phyloP scores from a whole-genome alignment of 2,113 vertebrate species.

The Furnarius figulus region DNA sequence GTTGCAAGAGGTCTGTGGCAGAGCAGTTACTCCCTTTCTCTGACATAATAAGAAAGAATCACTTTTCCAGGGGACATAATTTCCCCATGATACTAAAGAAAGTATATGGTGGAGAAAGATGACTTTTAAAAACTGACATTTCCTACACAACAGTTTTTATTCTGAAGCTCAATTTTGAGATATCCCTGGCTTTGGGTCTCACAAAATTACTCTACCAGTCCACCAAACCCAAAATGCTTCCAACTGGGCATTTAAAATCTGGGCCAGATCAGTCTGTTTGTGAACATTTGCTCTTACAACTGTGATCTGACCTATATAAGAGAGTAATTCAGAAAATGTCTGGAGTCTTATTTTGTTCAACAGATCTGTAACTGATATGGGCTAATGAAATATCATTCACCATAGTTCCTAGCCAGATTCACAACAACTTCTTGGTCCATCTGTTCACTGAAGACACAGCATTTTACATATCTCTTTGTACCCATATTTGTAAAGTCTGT shows the following conservation, averaged over 20 bases:
- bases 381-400: slow-evolving; percentile 68
- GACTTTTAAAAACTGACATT: neutral
- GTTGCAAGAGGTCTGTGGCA: neutral
- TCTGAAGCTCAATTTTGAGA: neutral
- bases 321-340: slow-evolving; percentile 61
- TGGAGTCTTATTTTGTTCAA: slow-evolving; percentile 64
- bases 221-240: slow-evolving; percentile 13
- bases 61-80: neutral
- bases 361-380: slow-evolving; percentile 62
- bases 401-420: slow-evolving; percentile 63
- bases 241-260: slow-evolving; percentile 40
- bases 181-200: neutral
- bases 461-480: slow-evolving; percentile 65
- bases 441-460: slow-evolving; percentile 62
- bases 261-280: slow-evolving; percentile 34
- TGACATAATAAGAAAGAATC: neutral
- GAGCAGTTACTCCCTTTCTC: neutral
- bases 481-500: slow-evolving; percentile 49
- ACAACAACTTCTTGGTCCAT: slow-evolving; percentile 69
- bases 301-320: slow-evolving; percentile 63
- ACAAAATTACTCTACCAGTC: neutral
- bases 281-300: slow-evolving; percentile 66
- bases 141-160: neutral
- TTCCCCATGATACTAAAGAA: neutral
- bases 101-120: neutral